phyloP scores from a whole-genome alignment of 1,140 invertebrate genomes.

The Cyphomyrmex costatus region DNA sequence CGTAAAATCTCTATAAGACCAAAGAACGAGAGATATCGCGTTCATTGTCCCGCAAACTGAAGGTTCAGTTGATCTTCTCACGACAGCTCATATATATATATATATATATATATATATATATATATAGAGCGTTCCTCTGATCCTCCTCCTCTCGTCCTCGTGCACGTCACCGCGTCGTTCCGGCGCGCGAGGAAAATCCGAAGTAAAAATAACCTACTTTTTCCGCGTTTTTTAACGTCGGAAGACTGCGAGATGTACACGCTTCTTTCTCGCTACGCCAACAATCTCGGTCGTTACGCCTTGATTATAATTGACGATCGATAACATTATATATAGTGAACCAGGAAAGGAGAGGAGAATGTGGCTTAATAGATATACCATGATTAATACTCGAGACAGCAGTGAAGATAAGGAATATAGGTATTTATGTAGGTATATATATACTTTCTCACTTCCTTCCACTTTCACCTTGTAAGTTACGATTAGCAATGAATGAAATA shows the following conservation, averaged over 20 bases:
- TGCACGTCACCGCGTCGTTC: not conserved
- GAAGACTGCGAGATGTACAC: not conserved
- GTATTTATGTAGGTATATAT: no score
- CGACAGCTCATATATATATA: not conserved
- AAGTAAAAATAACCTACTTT: conserved; percentile 52
- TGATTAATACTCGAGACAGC: not conserved
- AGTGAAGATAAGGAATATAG: not conserved
- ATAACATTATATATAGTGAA: not conserved
- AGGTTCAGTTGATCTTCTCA: not conserved
- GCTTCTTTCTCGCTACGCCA: not conserved
- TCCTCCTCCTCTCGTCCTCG: not conserved
- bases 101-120: not conserved
- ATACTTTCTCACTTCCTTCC: not conserved
- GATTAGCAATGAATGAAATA: not conserved
- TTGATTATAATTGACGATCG: conserved; percentile 40
- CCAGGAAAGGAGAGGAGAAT: not conserved
- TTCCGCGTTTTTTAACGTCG: not conserved
- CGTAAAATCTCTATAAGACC: no score
- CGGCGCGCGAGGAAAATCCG: conserved; percentile 11
- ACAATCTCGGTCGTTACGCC: conserved; percentile 5
- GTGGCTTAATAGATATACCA: conserved; percentile 22
- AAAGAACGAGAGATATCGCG: no score
- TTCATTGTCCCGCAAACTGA: not conserved
- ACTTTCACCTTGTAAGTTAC: not conserved
- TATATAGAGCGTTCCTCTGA: not conserved